Conservation (phyloP, 2,113 vertebrate species). For the Regulus satrapa region DNA sequence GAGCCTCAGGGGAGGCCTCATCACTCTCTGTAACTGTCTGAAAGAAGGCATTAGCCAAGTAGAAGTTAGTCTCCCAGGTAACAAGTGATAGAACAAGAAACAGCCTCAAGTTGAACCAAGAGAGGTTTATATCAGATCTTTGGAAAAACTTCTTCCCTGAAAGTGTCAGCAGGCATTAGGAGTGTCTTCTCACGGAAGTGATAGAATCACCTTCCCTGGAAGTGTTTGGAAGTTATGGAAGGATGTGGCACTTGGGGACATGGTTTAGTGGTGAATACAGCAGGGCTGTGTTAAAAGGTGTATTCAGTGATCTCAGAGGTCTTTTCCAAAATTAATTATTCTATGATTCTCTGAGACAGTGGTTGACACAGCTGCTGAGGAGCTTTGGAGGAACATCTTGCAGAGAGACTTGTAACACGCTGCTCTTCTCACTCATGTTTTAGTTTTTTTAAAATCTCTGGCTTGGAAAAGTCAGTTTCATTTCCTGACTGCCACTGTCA, state of each 20-base stretch:
- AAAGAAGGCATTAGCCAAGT: background rate
- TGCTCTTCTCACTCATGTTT: background rate
- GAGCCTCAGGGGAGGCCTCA: background rate
- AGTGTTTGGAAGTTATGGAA: background rate
- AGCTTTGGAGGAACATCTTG: background rate
- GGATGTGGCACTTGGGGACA: background rate
- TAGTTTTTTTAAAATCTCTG: background rate
- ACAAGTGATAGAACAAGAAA: background rate
- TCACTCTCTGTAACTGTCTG: background rate
- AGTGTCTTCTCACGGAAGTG: background rate
- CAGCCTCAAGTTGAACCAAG: background rate
- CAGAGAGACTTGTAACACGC: background rate
- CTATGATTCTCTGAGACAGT: background rate
- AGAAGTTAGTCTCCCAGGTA: background rate
- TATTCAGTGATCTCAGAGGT: background rate
- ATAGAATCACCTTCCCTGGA: background rate
- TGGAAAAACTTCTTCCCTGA: background rate
- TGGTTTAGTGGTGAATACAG: background rate
- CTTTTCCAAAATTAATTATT: background rate
- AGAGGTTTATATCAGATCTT: background rate
- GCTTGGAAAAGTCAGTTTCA: background rate
- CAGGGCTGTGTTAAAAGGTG: background rate
- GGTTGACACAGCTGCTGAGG: background rate
- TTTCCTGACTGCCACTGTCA: background rate
- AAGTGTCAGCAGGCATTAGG: background rate